phyloP scores from a whole-genome alignment of 2,888 invertebrate genomes.

The Synanthedon formicaeformis region DNA sequence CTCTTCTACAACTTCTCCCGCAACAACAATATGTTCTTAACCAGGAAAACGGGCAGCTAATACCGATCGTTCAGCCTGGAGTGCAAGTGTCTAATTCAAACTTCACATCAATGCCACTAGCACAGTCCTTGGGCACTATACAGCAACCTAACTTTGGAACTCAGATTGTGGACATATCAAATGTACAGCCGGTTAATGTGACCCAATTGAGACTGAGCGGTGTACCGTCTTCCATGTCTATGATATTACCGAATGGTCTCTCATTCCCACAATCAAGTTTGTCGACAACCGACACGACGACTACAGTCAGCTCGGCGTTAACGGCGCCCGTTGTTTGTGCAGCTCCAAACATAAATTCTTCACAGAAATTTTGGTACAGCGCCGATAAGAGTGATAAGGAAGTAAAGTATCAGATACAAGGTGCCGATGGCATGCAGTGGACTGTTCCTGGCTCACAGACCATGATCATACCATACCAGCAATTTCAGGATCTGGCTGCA shows the following conservation, averaged over 20 bases:
- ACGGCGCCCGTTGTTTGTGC: conserved; percentile 60
- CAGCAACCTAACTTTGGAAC: conserved; percentile 59
- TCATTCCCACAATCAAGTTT: conserved; percentile 53
- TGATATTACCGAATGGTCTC: conserved; percentile 56
- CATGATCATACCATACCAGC: conserved; percentile 62
- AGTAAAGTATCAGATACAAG: conserved; percentile 59
- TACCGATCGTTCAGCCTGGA: conserved; percentile 61
- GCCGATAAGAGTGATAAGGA: conserved; percentile 61
- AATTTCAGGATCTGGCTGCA: conserved; percentile 49
- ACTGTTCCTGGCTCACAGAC: conserved; percentile 59
- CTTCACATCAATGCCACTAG: conserved; percentile 51
- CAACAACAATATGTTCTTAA: conserved; percentile 62
- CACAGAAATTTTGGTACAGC: conserved; percentile 57
- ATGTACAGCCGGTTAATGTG: conserved; percentile 60
- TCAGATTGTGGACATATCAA: conserved; percentile 55
- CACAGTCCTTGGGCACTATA: conserved; percentile 37
- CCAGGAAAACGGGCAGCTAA: conserved; percentile 61
- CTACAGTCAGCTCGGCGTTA: conserved; percentile 57
- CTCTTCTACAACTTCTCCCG: conserved; percentile 52
- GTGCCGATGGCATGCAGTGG: conserved; percentile 57
- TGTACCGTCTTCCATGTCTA: conserved; percentile 61
- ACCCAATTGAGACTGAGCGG: conserved; percentile 55
- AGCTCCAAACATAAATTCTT: conserved; percentile 51
- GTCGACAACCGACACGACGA: conserved; percentile 45
- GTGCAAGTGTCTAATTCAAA: conserved; percentile 57